Conservation (phyloP, 2,888 invertebrate species). For the Sphaerophoria rueppellii region DNA sequence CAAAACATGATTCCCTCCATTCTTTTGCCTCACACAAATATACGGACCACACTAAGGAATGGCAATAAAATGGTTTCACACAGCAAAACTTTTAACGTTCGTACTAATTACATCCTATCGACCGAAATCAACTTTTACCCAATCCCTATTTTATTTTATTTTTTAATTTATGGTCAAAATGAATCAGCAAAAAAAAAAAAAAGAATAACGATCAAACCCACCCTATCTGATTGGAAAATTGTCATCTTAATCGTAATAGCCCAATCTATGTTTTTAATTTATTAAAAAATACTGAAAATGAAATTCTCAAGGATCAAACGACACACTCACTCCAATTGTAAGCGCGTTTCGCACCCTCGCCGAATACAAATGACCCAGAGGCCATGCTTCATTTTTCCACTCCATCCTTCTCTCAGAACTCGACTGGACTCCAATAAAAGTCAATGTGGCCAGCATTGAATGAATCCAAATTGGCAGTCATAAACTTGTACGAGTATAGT, state of each 20-base stretch:
- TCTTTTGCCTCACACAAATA: no score
- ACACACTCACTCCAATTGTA: background rate
- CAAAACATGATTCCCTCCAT: no score
- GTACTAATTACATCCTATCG: no score
- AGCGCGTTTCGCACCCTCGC: background rate
- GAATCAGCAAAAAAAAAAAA: background rate
- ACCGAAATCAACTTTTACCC: no score
- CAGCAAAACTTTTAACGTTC: no score
- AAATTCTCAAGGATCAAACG: conserved; percentile 10
- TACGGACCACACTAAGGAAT: no score
- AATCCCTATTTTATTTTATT: background rate
- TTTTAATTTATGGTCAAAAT: conserved; percentile 1
- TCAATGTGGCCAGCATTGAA: conserved; percentile 18
- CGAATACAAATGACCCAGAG: conserved; percentile 6
- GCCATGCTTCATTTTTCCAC: conserved; percentile 9
- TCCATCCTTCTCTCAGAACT: background rate
- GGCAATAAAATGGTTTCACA: no score
- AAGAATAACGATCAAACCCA: background rate
- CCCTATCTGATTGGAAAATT: conserved; percentile 5
- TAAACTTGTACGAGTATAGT: conserved; percentile 20
- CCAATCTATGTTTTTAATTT: conserved; percentile 17
- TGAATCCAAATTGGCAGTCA: conserved; percentile 39
- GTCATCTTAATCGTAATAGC: background rate
- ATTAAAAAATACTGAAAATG: conserved; percentile 5
- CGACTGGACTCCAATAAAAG: conserved; percentile 26